Conservation (phyloP, 2,888 invertebrate genomes). For the Pheosia gnoma region DNA sequence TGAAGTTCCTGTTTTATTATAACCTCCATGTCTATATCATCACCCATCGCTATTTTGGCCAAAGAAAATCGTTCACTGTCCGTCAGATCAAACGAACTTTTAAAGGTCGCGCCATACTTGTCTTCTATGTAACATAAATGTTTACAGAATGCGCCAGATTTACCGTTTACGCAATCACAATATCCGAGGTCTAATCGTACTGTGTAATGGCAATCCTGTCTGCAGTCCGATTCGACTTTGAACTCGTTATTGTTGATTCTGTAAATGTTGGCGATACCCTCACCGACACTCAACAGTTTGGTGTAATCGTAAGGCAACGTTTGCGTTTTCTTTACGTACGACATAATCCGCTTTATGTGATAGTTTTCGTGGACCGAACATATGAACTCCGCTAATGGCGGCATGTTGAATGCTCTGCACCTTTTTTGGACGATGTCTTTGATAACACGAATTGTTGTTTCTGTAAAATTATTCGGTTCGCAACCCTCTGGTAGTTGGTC, state of each 20-base stretch:
- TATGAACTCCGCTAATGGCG: neutral
- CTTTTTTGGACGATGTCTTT: neutral
- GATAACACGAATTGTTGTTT: neutral
- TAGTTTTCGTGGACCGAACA: neutral
- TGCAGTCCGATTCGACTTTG: slow-evolving; percentile 2
- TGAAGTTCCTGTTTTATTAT: neutral
- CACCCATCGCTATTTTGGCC: slow-evolving; percentile 2
- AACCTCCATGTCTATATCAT: neutral
- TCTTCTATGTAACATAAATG: slow-evolving; percentile 6
- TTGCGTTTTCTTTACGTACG: neutral
- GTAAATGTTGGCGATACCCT: neutral
- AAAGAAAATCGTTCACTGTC: neutral
- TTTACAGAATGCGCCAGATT: neutral
- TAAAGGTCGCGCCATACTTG: neutral
- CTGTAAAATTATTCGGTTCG: neutral
- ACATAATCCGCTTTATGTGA: neutral
- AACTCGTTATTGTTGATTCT: slow-evolving; percentile 1
- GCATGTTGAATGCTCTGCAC: neutral
- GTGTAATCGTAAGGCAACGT: neutral
- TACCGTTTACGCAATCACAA: neutral
- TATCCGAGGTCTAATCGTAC: neutral
- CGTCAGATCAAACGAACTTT: neutral
- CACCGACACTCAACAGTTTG: neutral
- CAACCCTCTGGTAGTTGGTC: neutral
- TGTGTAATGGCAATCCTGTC: neutral